Percentiles rank a stretch among this genome's conserved stretches.
These are phyloP conservation scores for Coelinius sp. DNA, from an alignment of 2,888 invertebrate genomes.

Conservation along the genomic window DNA sequence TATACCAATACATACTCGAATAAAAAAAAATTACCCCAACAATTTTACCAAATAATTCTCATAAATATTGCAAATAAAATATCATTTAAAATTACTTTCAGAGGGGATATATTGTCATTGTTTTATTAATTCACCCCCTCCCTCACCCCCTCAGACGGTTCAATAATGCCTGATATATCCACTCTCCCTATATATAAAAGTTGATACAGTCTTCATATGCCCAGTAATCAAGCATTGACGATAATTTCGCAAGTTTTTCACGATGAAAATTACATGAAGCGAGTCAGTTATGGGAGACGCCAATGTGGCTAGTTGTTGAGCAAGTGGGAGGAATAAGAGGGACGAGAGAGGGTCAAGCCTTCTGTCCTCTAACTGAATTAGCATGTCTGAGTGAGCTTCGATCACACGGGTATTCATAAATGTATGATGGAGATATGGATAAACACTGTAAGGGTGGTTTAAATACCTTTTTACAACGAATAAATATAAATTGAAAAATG, in stretches of 20 bases:
- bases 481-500: conserved; percentile 14
- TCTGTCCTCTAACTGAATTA: conserved; percentile 62
- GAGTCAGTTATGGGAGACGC: conserved; percentile 28
- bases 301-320: conserved; percentile 22
- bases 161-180: conserved; percentile 38
- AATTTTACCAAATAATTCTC: not conserved
- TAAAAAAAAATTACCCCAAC: no score
- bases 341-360: conserved; percentile 40
- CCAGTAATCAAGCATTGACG: conserved; percentile 39
- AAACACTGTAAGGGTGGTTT: not conserved
- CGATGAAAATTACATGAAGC: conserved; percentile 56
- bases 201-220: conserved; percentile 20
- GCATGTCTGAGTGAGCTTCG: conserved; percentile 64
- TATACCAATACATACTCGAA: no score
- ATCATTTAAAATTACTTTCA: not conserved
- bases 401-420: conserved; percentile 23
- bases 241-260: conserved; percentile 55
- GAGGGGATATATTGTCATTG: no score
- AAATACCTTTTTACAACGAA: not conserved
- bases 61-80: not conserved
- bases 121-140: conserved; percentile 24
- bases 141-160: conserved; percentile 37
- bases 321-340: conserved; percentile 34
- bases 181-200: not conserved
- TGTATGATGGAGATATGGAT: not conserved